Percentiles rank a stretch among this genome's conserved stretches.
Evolutionary conservation across 1,140 invertebrate species (phyloP).

Genomic region (Papilio aristodemus): DNA sequence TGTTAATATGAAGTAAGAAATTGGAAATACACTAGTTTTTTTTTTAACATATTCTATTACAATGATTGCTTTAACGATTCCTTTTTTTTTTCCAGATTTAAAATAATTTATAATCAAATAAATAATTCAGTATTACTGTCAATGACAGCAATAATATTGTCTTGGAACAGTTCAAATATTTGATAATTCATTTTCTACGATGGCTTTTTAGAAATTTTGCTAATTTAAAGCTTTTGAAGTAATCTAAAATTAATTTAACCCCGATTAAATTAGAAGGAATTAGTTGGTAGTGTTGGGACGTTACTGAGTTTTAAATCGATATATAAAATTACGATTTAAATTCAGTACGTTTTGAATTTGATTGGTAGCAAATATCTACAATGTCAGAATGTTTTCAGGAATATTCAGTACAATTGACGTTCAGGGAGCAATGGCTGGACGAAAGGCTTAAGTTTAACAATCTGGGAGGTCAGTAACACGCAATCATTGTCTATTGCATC

Average conservation of each 20-base stretch:
- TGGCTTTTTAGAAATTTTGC: slow-evolving; percentile 28
- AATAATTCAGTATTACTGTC: not conserved
- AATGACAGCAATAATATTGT: not conserved
- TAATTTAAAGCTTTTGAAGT: slow-evolving; percentile 36
- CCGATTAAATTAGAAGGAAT: slow-evolving; percentile 24
- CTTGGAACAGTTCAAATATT: not conserved
- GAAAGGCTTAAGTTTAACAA: slow-evolving; percentile 94
- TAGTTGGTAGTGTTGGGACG: slow-evolving; percentile 26
- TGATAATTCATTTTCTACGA: not conserved
- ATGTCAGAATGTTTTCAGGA: slow-evolving; percentile 84
- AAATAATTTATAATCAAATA: no score
- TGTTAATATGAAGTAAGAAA: no score
- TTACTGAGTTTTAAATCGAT: slow-evolving; percentile 23
- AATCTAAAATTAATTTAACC: slow-evolving; percentile 32
- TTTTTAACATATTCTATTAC: no score
- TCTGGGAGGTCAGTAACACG: slow-evolving; percentile 84
- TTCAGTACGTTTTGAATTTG: slow-evolving; percentile 22
- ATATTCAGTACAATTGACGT: slow-evolving; percentile 97
- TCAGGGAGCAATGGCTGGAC: slow-evolving; percentile 97
- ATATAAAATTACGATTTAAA: slow-evolving; percentile 1
- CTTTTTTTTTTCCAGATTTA: no score
- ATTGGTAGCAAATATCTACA: slow-evolving; percentile 16
- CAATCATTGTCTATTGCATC: not conserved
- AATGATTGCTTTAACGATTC: no score
- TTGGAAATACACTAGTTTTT: no score